Evolutionary conservation across 2,888 invertebrate genomes (phyloP), one percentile per base, ranked within the genome.

Genomic region (Metacarcinus magister): DNA sequence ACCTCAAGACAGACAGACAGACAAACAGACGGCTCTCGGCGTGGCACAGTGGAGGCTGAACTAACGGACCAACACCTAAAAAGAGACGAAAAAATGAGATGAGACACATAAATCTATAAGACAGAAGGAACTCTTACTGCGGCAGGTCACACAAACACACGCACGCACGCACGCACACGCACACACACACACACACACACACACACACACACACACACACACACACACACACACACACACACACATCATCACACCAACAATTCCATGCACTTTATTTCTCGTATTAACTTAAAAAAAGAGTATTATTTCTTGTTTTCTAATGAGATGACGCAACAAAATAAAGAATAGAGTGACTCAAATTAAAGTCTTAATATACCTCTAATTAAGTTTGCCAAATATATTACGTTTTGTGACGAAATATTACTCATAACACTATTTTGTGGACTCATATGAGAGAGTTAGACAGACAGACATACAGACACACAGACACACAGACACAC

Each of bases 371-470:
- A 39, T 87, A 87, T 32, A 16, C 87, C 87, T 87, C 87, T 87
- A 87, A 87, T 87, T 32, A 87, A 87, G 87, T 87, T 87, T 32
- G 39, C 16, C 32, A 39, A 87, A 87, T 87, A 87, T 87, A 87
- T 32, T 87, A 87, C 39, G 16, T 32, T 39, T 32, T 32, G 39
- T 39, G 39, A 87, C 39, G 16, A 87, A 39, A 87, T 87, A 87
- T 23, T 75, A 75, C 75, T 75, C 75, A 75, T 75, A 28, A 39
- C 10, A 13, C 32, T 32, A 39, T 87, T 75, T 87, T 87, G 87
- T 39, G 32, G 87, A 87, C 13, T 87, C 39, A 75, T 32, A 39
- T 87, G 23, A 75, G 75, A 60, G 67, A 67, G 67, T 23, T 0
- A 54, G 10, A 10, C 54, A 7, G 54, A 10, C 16, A 54, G 10